phyloP scores from a whole-genome alignment of 2,888 invertebrate species.

The Ophioninae sp. region DNA sequence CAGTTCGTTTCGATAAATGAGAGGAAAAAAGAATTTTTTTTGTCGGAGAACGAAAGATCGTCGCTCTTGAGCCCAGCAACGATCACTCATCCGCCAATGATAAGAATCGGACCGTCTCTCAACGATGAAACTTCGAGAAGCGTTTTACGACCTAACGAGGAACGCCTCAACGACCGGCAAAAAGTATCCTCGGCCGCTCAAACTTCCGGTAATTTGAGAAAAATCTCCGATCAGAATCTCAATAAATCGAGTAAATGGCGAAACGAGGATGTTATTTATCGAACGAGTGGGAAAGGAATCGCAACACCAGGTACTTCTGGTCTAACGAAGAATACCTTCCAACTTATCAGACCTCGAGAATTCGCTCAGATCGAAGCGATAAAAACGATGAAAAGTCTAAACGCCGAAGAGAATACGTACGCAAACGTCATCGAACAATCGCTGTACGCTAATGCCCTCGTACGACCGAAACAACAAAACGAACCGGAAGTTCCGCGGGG shows the following conservation, averaged over 20 bases:
- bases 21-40: constrained; percentile 27
- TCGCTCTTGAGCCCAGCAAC: constrained; percentile 43
- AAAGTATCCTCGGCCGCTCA: constrained; percentile 85
- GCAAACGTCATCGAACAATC: constrained; percentile 81
- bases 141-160: constrained; percentile 34
- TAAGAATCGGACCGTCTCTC: constrained; percentile 53
- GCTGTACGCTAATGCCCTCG: constrained; percentile 72
- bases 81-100: constrained; percentile 58
- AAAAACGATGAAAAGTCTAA: constrained; percentile 69
- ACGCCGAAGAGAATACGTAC: constrained; percentile 79
- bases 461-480: constrained; percentile 16
- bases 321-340: constrained; percentile 79
- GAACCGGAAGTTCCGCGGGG: constrained; percentile 27
- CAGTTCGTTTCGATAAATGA: constrained; percentile 16
- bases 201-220: constrained; percentile 82
- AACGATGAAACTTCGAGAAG: neutral
- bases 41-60: constrained; percentile 18
- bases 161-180: constrained; percentile 68
- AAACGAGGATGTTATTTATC: constrained; percentile 71
- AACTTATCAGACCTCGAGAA: constrained; percentile 83
- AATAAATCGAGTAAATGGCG: constrained; percentile 61
- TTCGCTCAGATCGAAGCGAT: constrained; percentile 82
- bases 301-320: constrained; percentile 60
- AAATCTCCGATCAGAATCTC: constrained; percentile 70
- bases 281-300: constrained; percentile 67